A percentile compares a stretch with the other conserved stretches of the same genome.
Evolutionary conservation across 2,113 vertebrate species (phyloP).

Genomic region (Ctenomys sociabilis): DNA sequence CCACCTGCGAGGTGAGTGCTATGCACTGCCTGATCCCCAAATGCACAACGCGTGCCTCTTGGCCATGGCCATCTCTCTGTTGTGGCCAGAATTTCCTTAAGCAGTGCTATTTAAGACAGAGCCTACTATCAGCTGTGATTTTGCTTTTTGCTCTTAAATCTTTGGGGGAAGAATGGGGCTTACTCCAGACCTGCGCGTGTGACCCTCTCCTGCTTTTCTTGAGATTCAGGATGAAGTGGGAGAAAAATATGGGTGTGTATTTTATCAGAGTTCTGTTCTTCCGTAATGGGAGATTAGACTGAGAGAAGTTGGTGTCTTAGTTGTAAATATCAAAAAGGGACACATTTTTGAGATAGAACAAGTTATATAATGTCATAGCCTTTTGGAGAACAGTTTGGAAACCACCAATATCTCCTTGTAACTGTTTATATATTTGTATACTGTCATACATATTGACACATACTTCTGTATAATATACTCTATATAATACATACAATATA

Average conservation of each 20-base stretch:
- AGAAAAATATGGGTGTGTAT: not conserved
- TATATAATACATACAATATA: not conserved
- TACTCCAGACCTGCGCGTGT: not conserved
- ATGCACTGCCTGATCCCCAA: not conserved
- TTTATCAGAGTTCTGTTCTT: not conserved
- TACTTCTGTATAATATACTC: not conserved
- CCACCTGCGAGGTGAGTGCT: not conserved
- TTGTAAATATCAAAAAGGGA: not conserved
- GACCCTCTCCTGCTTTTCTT: not conserved
- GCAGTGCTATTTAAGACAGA: not conserved
- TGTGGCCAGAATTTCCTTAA: not conserved
- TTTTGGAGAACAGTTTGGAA: not conserved
- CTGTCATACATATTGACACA: not conserved
- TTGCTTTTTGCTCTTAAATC: not conserved
- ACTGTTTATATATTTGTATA: not conserved
- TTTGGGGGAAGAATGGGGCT: not conserved
- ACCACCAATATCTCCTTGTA: not conserved
- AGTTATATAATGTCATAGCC: not conserved
- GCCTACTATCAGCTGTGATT: not conserved
- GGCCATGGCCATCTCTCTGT: not conserved
- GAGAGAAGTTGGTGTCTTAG: not conserved
- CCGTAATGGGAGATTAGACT: not conserved
- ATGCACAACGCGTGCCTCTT: fast-evolving
- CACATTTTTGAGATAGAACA: not conserved
- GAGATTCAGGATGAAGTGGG: not conserved